phyloP scores from a whole-genome alignment of 1,140 invertebrate species.

The Cheumatopsyche charites region DNA sequence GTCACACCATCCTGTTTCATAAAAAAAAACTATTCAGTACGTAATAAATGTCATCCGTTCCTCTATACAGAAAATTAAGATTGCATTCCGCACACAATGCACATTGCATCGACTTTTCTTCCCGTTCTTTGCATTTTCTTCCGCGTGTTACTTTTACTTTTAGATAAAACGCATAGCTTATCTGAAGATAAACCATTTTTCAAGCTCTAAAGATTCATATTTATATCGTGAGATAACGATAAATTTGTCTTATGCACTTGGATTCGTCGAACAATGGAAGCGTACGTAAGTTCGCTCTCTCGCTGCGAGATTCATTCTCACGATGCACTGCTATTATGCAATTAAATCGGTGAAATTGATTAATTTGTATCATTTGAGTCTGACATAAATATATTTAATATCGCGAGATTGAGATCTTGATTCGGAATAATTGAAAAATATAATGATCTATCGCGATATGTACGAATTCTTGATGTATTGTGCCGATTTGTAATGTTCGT shows the following conservation, averaged over 20 bases:
- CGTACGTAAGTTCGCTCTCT: slow-evolving; percentile 8
- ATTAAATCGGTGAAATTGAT: too few species aligned
- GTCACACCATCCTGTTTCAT: background rate
- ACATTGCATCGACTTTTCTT: slow-evolving; percentile 2
- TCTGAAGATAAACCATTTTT: background rate
- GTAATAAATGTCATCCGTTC: background rate
- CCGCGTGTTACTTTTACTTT: background rate
- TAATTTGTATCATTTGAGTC: too few species aligned
- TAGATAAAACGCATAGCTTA: background rate
- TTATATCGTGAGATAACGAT: too few species aligned
- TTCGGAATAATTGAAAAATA: too few species aligned
- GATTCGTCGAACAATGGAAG: background rate
- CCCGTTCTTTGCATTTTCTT: background rate
- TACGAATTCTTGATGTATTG: too few species aligned
- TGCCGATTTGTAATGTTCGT: too few species aligned
- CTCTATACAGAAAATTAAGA: background rate
- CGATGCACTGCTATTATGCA: too few species aligned
- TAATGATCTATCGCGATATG: too few species aligned
- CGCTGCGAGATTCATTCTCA: background rate
- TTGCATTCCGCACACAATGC: background rate
- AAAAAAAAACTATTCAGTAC: background rate
- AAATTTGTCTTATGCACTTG: too few species aligned
- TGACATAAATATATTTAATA: too few species aligned
- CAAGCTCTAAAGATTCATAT: too few species aligned
- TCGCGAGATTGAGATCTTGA: too few species aligned